phyloP scores from a whole-genome alignment of 2,888 invertebrate genomes.

The Sphecodes monilicornis region DNA sequence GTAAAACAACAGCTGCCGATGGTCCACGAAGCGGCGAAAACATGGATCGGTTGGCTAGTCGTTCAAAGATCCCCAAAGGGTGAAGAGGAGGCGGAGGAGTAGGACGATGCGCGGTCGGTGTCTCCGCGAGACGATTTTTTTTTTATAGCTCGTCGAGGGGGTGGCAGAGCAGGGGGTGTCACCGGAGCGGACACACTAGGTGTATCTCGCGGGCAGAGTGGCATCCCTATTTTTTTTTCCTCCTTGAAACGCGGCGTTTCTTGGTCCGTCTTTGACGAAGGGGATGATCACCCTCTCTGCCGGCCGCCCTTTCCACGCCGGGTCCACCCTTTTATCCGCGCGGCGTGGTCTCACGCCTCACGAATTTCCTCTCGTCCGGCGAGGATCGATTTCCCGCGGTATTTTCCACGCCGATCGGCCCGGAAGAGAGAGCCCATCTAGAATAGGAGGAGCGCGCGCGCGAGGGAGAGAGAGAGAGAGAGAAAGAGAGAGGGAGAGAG shows the following conservation, averaged over 20 bases:
- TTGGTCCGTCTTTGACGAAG: slow-evolving; percentile 69
- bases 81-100: background rate
- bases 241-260: slow-evolving; percentile 64
- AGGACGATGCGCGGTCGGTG: slow-evolving; percentile 6
- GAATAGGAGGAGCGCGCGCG: slow-evolving; percentile 37
- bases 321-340: slow-evolving; percentile 70
- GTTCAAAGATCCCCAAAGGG: slow-evolving; percentile 1
- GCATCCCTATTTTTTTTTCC: slow-evolving; percentile 19
- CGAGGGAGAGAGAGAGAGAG: slow-evolving; percentile 67
- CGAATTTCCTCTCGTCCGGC: slow-evolving; percentile 70
- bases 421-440: slow-evolving; percentile 74
- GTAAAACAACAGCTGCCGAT: too few relatives aligned
- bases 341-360: slow-evolving; percentile 71
- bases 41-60: background rate
- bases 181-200: slow-evolving; percentile 7
- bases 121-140: slow-evolving; percentile 5
- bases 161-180: background rate
- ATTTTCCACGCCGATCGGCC: slow-evolving; percentile 80
- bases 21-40: background rate
- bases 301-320: slow-evolving; percentile 43
- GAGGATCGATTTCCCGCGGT: slow-evolving; percentile 72
- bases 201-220: background rate
- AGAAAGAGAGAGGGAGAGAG: slow-evolving; percentile 53
- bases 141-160: slow-evolving; percentile 33
- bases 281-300: slow-evolving; percentile 54